Conservation (phyloP, 2,797 vertebrate genomes). For the Margarornis squamiger region DNA sequence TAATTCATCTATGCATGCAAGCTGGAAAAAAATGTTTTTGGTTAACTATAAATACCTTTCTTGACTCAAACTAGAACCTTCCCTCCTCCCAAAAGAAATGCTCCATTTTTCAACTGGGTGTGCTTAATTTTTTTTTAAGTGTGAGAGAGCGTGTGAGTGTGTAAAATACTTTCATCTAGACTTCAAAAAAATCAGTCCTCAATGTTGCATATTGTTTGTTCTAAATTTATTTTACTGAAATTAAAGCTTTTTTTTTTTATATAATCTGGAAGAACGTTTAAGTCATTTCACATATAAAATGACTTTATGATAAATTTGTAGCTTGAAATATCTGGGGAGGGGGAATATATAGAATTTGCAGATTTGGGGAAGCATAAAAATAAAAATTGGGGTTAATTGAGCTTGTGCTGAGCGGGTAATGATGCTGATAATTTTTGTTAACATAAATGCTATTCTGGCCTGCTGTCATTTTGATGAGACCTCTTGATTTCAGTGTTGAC, state of each 20-base stretch:
- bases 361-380: conserved; percentile 44
- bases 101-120: conserved; percentile 27
- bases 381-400: conserved; percentile 59
- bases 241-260: background rate
- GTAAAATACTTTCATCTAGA: conserved; percentile 36
- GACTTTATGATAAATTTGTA: conserved; percentile 26
- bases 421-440: conserved; percentile 46
- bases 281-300: conserved; percentile 27
- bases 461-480: conserved; percentile 72
- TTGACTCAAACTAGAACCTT: conserved; percentile 46
- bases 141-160: background rate
- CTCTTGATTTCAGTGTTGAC: conserved; percentile 73
- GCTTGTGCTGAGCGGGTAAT: conserved; percentile 38
- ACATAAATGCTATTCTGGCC: conserved; percentile 67
- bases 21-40: conserved; percentile 45
- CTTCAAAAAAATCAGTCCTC: conserved; percentile 51
- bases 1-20: conserved; percentile 72
- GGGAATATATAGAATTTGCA: conserved; percentile 35
- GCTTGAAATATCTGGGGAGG: conserved; percentile 51
- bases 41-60: conserved; percentile 62
- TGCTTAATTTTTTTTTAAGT: conserved; percentile 42
- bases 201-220: conserved; percentile 57
- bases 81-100: conserved; percentile 61
- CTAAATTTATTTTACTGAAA: conserved; percentile 62
- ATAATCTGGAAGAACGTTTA: conserved; percentile 46